Evolutionary conservation across 2,888 invertebrate genomes (phyloP).

Genomic region (Noctuana brunneofusca): DNA sequence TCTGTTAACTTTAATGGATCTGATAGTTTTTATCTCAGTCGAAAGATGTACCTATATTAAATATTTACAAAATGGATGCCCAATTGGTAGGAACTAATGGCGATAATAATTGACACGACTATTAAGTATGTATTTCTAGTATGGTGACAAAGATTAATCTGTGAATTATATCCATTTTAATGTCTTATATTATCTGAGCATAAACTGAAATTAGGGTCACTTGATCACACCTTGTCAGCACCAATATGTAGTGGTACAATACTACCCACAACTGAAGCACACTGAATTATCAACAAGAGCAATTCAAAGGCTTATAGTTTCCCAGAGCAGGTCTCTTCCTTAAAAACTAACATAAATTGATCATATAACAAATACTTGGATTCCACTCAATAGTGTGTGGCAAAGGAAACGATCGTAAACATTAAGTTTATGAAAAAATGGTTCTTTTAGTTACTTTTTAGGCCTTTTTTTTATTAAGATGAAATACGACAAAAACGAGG

Average conservation of each 20-base stretch:
- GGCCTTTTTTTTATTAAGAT: not conserved
- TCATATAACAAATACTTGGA: constrained; percentile 28
- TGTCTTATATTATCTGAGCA: constrained; percentile 4
- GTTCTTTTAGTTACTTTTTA: not conserved
- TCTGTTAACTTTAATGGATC: not conserved
- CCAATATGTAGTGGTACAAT: constrained; percentile 55
- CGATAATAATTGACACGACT: constrained; percentile 22
- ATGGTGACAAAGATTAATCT: not conserved
- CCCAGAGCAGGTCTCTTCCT: constrained; percentile 43
- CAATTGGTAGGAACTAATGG: constrained; percentile 28
- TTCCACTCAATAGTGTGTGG: constrained; percentile 12
- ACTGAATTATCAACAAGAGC: constrained; percentile 47
- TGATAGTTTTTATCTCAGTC: not conserved
- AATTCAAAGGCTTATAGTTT: constrained; percentile 51
- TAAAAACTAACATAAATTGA: constrained; percentile 31
- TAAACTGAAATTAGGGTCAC: constrained; percentile 61
- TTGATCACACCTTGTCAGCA: constrained; percentile 67
- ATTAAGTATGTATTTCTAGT: constrained; percentile 6
- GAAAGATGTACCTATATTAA: not conserved
- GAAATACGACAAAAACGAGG: not conserved
- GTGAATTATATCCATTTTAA: constrained; percentile 19
- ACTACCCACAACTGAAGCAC: constrained; percentile 44
- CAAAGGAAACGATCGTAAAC: not conserved
- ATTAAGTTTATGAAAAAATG: not conserved
- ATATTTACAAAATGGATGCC: constrained; percentile 6